phyloP scores from a whole-genome alignment of 2,113 vertebrate genomes.

The Ia io region DNA sequence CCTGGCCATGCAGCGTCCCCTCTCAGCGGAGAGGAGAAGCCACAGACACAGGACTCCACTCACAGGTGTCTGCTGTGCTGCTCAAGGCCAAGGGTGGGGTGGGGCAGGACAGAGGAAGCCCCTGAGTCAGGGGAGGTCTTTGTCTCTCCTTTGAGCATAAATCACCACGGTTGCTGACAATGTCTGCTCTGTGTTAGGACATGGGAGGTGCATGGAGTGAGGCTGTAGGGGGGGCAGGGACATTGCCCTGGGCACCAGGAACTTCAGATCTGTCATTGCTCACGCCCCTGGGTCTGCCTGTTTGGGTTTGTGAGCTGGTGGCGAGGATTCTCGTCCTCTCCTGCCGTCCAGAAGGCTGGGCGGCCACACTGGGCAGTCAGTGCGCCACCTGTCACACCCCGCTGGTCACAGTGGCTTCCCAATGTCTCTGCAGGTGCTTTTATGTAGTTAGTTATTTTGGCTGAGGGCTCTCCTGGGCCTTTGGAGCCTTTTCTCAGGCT shows the following conservation, averaged over 20 bases:
- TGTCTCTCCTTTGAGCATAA: neutral
- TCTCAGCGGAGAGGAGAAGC: neutral
- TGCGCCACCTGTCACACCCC: rapidly evolving
- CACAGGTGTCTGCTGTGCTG: no score
- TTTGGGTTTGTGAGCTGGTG: neutral
- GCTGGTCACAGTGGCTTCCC: neutral
- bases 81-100: neutral
- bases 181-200: neutral
- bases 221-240: neutral
- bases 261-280: neutral
- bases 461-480: neutral
- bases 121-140: neutral
- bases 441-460: neutral
- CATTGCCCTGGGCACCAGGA: rapidly evolving
- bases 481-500: no score
- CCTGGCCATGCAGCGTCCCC: rapidly evolving
- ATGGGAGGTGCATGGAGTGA: neutral
- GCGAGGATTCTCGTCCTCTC: neutral
- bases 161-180: rapidly evolving
- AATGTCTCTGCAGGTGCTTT: neutral
- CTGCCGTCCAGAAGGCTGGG: neutral
- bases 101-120: neutral
- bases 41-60: neutral
- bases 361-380: rapidly evolving
- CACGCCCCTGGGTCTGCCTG: neutral